A percentile compares a stretch with the other conserved stretches of the same genome.
phyloP scores from a whole-genome alignment of 2,888 invertebrate genomes.

The Philereme vetulata region DNA sequence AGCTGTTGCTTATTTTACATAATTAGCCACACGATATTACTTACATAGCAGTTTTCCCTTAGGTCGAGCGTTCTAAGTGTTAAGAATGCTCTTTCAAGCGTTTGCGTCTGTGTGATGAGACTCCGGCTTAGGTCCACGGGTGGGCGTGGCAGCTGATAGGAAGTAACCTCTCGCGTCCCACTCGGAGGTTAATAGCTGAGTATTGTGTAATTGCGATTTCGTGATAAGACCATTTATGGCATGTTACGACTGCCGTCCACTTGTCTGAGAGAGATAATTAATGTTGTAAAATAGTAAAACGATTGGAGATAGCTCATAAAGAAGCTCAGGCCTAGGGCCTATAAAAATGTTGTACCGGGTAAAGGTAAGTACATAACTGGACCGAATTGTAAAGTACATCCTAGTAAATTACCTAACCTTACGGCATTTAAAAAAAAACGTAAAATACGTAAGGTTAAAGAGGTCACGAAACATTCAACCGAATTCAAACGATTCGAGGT shows the following conservation, averaged over 20 bases:
- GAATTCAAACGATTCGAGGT: too few species aligned
- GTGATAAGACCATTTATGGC: constrained; percentile 33
- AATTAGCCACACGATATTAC: too few species aligned
- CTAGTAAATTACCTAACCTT: too few species aligned
- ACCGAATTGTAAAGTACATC: too few species aligned
- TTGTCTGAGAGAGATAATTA: not conserved
- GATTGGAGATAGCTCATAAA: not conserved
- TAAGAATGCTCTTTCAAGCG: not conserved
- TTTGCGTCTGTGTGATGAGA: constrained; percentile 7
- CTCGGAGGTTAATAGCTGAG: constrained; percentile 42
- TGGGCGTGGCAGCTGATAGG: constrained; percentile 38
- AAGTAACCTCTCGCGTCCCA: constrained; percentile 49
- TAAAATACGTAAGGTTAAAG: too few species aligned
- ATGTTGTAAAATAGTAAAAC: constrained; percentile 5
- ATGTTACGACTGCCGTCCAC: constrained; percentile 12
- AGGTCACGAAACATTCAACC: too few species aligned
- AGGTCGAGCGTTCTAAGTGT: not conserved
- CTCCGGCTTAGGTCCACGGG: constrained; percentile 35
- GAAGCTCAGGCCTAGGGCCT: too few species aligned
- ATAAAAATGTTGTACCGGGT: too few species aligned
- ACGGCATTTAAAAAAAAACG: too few species aligned
- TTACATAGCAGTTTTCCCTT: too few species aligned
- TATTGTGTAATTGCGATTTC: constrained; percentile 50
- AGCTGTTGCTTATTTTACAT: too few species aligned
- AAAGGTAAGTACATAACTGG: too few species aligned